A percentile compares a stretch with the other conserved stretches of the same genome.
Conservation (phyloP, 2,888 invertebrate species). For the Crossocerus cetratus region DNA sequence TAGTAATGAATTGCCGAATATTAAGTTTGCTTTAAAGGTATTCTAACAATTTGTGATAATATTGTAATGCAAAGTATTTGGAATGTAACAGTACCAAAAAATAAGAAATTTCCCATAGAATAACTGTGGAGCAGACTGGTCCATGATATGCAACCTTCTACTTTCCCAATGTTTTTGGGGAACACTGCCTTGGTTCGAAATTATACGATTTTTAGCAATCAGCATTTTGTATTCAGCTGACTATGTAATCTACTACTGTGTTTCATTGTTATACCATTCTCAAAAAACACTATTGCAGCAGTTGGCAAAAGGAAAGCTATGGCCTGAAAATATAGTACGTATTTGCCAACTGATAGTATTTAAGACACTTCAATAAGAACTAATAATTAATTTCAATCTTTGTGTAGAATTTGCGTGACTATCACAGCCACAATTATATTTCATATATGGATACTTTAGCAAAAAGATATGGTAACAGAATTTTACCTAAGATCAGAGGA, state of each 20-base stretch:
- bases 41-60: slow-evolving; percentile 5
- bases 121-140: slow-evolving; percentile 71
- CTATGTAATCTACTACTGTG: slow-evolving; percentile 72
- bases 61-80: not conserved
- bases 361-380: not conserved
- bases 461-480: slow-evolving; percentile 70
- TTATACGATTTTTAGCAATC: slow-evolving; percentile 69
- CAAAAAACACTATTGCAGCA: slow-evolving; percentile 64
- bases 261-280: slow-evolving; percentile 68
- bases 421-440: slow-evolving; percentile 68
- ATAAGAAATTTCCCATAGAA: slow-evolving; percentile 53
- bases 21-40: slow-evolving; percentile 72
- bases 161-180: slow-evolving; percentile 72
- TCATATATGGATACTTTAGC: slow-evolving; percentile 71
- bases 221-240: slow-evolving; percentile 72
- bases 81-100: not conserved
- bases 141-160: slow-evolving; percentile 71
- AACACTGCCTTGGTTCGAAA: slow-evolving; percentile 71
- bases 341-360: slow-evolving; percentile 9
- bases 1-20: slow-evolving; percentile 65
- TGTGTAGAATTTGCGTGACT: slow-evolving; percentile 66
- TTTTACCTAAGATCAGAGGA: slow-evolving; percentile 66
- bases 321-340: slow-evolving; percentile 72
- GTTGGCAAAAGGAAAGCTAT: slow-evolving; percentile 65
- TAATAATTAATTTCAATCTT: slow-evolving; percentile 20